Evolutionary conservation across 2,113 vertebrate genomes (phyloP).

Genomic region (Pao palembangensis): DNA sequence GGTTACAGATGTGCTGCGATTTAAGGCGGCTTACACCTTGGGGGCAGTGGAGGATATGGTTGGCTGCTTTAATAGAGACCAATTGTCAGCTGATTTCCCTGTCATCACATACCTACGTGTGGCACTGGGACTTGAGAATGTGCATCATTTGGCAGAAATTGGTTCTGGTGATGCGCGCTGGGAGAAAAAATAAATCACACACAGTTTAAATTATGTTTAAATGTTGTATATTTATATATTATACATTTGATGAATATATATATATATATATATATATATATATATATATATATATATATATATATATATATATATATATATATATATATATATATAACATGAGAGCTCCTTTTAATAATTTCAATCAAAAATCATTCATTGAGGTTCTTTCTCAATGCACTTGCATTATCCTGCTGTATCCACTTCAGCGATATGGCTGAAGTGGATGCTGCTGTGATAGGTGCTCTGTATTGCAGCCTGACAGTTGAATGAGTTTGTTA

Average conservation of each 20-base stretch:
- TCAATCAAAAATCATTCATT: too few species aligned
- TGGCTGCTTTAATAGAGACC: conserved; percentile 21
- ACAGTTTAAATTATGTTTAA: too few species aligned
- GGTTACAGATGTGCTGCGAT: conserved; percentile 10
- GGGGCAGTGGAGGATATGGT: conserved; percentile 20
- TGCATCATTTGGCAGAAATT: conserved; percentile 16
- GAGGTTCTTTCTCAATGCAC: not conserved
- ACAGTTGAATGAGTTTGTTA: not conserved
- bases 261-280: too few species aligned
- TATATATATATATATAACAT: too few species aligned
- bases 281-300: too few species aligned
- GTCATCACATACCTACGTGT: conserved; percentile 28
- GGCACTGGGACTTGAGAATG: not conserved
- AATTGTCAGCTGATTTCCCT: conserved; percentile 25
- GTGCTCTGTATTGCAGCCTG: not conserved
- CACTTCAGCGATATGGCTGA: conserved; percentile 21
- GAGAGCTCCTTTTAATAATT: too few species aligned
- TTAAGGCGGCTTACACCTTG: conserved; percentile 21
- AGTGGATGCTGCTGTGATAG: conserved; percentile 30
- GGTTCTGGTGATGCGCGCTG: conserved; percentile 6
- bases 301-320: too few species aligned
- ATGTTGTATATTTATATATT: too few species aligned
- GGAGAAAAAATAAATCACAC: not conserved
- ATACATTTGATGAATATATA: too few species aligned
- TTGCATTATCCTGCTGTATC: conserved; percentile 8